Evolutionary conservation across 2,797 vertebrate genomes (phyloP).

Genomic region (Coccyzus lansbergi): DNA sequence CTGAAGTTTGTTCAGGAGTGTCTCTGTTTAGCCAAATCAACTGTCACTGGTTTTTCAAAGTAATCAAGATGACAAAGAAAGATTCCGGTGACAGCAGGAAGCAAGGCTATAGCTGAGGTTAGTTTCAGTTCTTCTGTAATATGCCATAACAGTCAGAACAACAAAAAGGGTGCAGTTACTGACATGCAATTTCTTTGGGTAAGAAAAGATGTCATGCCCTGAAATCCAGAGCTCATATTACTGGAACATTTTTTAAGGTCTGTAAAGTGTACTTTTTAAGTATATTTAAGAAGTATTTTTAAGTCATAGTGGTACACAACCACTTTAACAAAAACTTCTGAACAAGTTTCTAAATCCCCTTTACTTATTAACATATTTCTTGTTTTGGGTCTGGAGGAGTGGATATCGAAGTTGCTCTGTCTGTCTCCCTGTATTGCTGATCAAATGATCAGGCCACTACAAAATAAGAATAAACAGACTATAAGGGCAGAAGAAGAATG

Average conservation of each 20-base stretch:
- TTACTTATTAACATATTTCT: background rate
- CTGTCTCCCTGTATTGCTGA: background rate
- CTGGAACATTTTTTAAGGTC: background rate
- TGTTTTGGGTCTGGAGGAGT: rapidly evolving
- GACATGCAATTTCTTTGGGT: background rate
- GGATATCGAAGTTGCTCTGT: background rate
- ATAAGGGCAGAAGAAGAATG: background rate
- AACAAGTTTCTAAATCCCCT: background rate
- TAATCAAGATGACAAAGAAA: background rate
- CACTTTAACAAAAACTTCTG: background rate
- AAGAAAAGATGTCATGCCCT: background rate
- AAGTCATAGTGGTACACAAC: background rate
- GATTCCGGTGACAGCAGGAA: background rate
- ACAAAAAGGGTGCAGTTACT: rapidly evolving
- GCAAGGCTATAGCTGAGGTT: background rate
- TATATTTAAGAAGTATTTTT: background rate
- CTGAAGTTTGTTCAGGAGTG: background rate
- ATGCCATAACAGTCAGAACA: background rate
- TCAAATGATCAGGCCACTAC: background rate
- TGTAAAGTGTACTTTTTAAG: background rate
- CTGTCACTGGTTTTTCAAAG: background rate
- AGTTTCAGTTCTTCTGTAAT: background rate
- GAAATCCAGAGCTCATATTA: background rate
- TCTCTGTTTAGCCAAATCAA: background rate
- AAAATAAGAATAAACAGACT: background rate